Conservation (phyloP, 2,888 invertebrate genomes). For the Siphlonurus alternatus region DNA sequence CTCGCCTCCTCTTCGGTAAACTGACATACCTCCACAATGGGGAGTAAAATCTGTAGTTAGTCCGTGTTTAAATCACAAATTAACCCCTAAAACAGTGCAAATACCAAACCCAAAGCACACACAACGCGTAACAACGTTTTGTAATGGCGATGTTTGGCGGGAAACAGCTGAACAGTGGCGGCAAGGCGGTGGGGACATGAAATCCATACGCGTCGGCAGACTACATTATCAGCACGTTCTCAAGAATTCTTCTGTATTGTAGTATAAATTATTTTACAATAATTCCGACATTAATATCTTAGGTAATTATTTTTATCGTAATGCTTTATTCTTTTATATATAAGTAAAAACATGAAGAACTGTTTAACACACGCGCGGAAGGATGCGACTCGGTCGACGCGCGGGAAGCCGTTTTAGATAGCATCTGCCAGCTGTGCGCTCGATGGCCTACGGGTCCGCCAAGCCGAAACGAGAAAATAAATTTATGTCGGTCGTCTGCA, state of each 20-base stretch:
- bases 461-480: neutral
- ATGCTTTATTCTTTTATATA: neutral
- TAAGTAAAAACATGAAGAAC: conserved; percentile 10
- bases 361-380: conserved; percentile 11
- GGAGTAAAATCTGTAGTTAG: conserved; percentile 6
- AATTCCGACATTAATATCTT: too few species aligned
- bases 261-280: neutral
- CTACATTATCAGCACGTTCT: neutral
- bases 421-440: conserved; percentile 15
- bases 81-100: conserved; percentile 7
- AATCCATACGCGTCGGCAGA: conserved; percentile 6
- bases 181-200: neutral
- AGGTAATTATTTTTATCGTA: too few species aligned
- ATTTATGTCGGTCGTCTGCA: neutral
- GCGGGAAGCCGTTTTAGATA: conserved; percentile 14
- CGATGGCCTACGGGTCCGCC: neutral
- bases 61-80: conserved; percentile 8
- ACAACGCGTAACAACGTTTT: conserved; percentile 26
- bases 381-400: conserved; percentile 11
- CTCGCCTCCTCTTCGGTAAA: conserved; percentile 33
- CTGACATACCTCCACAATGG: conserved; percentile 29
- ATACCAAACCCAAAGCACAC: conserved; percentile 7
- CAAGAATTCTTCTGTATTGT: neutral
- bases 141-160: conserved; percentile 49
- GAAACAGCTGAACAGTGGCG: conserved; percentile 44